Evolutionary conservation across 2,888 invertebrate genomes (phyloP), one percentile per base, ranked within the genome.

Genomic region (Heliconius ethilla): DNA sequence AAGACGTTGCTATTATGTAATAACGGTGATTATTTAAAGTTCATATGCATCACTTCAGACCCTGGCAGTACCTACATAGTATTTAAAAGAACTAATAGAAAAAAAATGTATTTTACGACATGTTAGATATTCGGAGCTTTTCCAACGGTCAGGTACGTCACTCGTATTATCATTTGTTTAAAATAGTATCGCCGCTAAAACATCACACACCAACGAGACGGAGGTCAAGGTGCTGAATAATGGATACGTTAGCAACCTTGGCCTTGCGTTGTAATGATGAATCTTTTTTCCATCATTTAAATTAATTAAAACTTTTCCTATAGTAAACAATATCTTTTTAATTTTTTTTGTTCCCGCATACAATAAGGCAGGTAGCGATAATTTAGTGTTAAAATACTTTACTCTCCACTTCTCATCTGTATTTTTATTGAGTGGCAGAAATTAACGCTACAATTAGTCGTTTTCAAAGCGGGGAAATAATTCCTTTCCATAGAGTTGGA

Each of bases 161-260:
- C 83, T 80, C 87, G 87, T 83, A 82, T 84, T 88, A 89, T 89
- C 89, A 89, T 83, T 86, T 84, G 86, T 88, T 88, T 86, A 88
- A 89, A 90, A 89, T 88, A 89, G 87, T 86, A 85, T 67, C 75
- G 75, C 80, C 84, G 85, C 82, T 87, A 86, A 90, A 89, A 89
- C 85, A 84, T 85, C 87, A 88, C 90, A 88, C 84, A 83, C 29
- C 83, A 78, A 83, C 78, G 80, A 72, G 83, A 83, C 85, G 89
- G 89, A 92, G 91, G 92, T 91, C 92, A 92, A 92, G 91, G 92
- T 88, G 82, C 85, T 78, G 67, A n/a, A 69, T 51, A 25, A 78
- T 75, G 63, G 72, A 78, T 67, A 62, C 70, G 33, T 70, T 33
- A 27, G 66, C 55, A 69, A 70, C 79, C 75, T 78, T 76, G 79